phyloP scores from a whole-genome alignment of 2,113 vertebrate species.

The Piaya cayana region DNA sequence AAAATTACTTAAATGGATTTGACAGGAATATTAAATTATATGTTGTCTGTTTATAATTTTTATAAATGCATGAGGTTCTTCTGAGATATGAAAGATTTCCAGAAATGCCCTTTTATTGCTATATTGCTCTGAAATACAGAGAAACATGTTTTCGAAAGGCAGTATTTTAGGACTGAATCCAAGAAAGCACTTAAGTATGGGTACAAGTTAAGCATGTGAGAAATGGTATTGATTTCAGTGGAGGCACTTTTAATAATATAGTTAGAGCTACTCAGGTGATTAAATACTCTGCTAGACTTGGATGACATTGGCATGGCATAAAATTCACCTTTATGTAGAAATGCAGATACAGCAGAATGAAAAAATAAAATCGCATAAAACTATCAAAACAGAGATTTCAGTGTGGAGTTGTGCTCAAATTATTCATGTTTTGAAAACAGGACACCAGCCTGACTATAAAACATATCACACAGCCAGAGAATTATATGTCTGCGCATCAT shows the following conservation, averaged over 20 bases:
- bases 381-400: neutral
- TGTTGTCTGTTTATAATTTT: neutral
- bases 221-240: constrained; percentile 20
- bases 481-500: neutral
- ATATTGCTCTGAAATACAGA: neutral
- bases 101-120: neutral
- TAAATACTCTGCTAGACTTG: neutral
- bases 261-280: constrained; percentile 8
- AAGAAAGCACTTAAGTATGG: constrained; percentile 43
- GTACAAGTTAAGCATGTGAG: neutral
- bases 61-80: neutral
- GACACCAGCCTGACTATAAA: neutral
- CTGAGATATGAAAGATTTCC: neutral
- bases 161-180: constrained; percentile 19
- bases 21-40: neutral
- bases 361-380: neutral
- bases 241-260: neutral
- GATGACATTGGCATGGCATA: neutral
- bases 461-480: neutral
- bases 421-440: neutral
- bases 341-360: neutral
- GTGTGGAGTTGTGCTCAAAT: neutral
- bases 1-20: neutral
- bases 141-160: neutral
- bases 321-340: neutral